phyloP scores from a whole-genome alignment of 2,113 vertebrate genomes.

The Macquaria ambigua region DNA sequence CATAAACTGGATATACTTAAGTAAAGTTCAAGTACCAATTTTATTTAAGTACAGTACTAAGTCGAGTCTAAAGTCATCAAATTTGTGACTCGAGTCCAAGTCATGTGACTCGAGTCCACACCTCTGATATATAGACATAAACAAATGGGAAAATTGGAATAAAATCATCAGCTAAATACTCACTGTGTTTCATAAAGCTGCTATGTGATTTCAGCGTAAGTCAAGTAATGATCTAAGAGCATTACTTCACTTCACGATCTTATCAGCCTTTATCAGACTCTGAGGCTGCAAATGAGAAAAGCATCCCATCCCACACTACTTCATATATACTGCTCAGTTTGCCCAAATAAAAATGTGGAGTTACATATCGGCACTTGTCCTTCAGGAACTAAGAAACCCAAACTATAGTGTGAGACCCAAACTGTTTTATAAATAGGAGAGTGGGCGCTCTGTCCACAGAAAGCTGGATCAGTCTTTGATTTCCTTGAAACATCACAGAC shows the following conservation, averaged over 20 bases:
- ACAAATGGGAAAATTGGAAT: background rate
- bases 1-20: no score
- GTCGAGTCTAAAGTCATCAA: no score
- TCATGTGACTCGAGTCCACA: no score
- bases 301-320: background rate
- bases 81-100: no score
- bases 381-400: background rate
- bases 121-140: background rate
- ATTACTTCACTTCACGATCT: background rate
- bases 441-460: background rate
- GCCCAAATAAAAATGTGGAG: background rate
- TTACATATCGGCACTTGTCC: background rate
- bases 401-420: background rate
- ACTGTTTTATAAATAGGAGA: background rate
- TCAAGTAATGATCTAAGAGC: background rate
- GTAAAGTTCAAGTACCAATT: no score
- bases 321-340: background rate
- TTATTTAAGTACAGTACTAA: no score
- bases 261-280: conserved; percentile 2
- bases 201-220: background rate
- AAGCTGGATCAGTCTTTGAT: background rate
- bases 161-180: background rate
- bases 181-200: background rate
- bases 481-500: background rate
- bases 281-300: background rate